Evolutionary conservation across 2,797 vertebrate species (phyloP).

Genomic region (Oryzias dopingdopingensis): DNA sequence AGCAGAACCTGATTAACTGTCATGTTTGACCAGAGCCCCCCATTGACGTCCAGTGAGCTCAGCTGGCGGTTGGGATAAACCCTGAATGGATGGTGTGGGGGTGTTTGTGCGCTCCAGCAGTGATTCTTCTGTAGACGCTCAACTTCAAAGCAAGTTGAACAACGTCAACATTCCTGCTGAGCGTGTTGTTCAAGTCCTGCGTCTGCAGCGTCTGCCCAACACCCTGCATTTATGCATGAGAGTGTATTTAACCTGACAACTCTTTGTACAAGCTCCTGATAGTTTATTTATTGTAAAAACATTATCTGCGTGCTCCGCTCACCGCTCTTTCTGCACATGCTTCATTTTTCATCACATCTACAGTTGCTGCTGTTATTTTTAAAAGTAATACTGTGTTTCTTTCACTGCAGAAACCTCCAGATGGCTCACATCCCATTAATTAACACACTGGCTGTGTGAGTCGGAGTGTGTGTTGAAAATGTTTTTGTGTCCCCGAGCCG

Average conservation of each 20-base stretch:
- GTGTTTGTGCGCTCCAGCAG: constrained; percentile 63
- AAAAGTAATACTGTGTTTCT: constrained; percentile 22
- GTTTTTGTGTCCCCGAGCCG: constrained; percentile 43
- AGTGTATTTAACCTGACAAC: constrained; percentile 28
- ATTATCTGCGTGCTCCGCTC: neutral
- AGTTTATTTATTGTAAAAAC: constrained; percentile 17
- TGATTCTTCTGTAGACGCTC: constrained; percentile 70
- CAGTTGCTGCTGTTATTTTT: constrained; percentile 2
- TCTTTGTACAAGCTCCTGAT: neutral
- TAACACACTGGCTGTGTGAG: constrained; percentile 22
- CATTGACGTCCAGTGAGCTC: too few species aligned
- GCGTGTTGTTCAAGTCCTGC: constrained; percentile 26
- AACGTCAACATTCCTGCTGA: constrained; percentile 28
- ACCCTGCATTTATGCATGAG: constrained; percentile 16
- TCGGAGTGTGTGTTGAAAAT: constrained; percentile 29
- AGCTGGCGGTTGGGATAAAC: too few species aligned
- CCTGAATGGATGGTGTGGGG: constrained; percentile 51
- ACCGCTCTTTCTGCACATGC: neutral
- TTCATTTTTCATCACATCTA: neutral
- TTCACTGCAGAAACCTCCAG: constrained; percentile 30
- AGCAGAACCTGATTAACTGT: too few species aligned
- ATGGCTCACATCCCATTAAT: constrained; percentile 49
- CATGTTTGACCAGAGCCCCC: too few species aligned
- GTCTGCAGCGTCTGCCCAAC: constrained; percentile 29
- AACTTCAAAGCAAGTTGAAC: constrained; percentile 44